A percentile compares a stretch with the other conserved stretches of the same genome.
phyloP scores from a whole-genome alignment of 2,888 invertebrate species.

The Euzetes globulus region DNA sequence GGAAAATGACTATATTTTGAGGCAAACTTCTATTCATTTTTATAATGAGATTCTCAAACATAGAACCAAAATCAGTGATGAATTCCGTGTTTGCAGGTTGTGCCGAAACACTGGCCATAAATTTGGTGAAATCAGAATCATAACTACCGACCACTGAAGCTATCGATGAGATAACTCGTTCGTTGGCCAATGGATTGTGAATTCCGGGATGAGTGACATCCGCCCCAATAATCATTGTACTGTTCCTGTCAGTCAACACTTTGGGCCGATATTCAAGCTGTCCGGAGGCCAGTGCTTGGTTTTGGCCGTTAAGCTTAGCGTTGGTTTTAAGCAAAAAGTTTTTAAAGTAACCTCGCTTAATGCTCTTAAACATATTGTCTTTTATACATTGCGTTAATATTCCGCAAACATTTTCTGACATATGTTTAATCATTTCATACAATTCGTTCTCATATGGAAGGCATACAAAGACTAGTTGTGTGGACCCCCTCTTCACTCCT shows the following conservation, averaged over 20 bases:
- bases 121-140: conserved; percentile 50
- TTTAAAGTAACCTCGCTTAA: not conserved
- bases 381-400: not conserved
- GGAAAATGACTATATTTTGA: conserved; percentile 59
- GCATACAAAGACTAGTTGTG: not conserved
- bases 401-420: not conserved
- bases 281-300: not conserved
- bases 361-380: not conserved
- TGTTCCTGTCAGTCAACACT: not conserved
- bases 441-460: not conserved
- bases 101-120: conserved; percentile 55
- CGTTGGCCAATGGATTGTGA: conserved; percentile 49
- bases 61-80: conserved; percentile 63
- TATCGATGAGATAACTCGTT: conserved; percentile 55
- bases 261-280: not conserved
- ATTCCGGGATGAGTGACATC: conserved; percentile 89
- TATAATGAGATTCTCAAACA: conserved; percentile 59
- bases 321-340: not conserved
- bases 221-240: conserved; percentile 64
- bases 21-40: conserved; percentile 51
- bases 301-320: not conserved
- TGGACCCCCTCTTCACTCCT: not conserved
- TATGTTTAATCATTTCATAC: not conserved
- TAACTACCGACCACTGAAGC: conserved; percentile 67
- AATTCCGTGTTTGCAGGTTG: conserved; percentile 66